Evolutionary conservation across 1,140 invertebrate species (phyloP).

Genomic region (Himalopsyche phryganea): DNA sequence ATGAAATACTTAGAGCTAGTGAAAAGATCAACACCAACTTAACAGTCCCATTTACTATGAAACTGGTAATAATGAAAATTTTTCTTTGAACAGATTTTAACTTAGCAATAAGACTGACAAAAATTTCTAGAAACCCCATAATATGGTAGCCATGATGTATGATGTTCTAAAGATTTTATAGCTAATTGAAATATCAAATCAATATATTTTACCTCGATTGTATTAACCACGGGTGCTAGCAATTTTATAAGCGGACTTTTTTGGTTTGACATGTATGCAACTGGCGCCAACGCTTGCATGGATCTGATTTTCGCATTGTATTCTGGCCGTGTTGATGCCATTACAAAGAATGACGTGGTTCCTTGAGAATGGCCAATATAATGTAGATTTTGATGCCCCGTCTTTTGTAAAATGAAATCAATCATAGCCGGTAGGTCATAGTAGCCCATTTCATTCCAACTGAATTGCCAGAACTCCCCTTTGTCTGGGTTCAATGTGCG

Average conservation of each 20-base stretch:
- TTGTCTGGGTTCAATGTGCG: constrained; percentile 43
- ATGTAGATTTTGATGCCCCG: constrained; percentile 45
- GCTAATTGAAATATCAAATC: too few species aligned
- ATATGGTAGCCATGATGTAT: too few species aligned
- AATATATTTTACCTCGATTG: constrained; percentile 52
- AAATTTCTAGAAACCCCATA: too few species aligned
- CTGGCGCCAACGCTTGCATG: constrained; percentile 61
- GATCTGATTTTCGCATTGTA: constrained; percentile 59
- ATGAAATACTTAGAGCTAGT: too few species aligned
- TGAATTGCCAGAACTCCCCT: constrained; percentile 62
- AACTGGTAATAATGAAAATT: too few species aligned
- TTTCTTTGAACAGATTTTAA: too few species aligned
- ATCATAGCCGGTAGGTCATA: constrained; percentile 64
- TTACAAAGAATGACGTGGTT: constrained; percentile 59
- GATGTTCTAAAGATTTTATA: too few species aligned
- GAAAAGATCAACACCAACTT: too few species aligned
- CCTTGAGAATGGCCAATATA: constrained; percentile 60
- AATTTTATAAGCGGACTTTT: constrained; percentile 42
- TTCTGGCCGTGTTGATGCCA: constrained; percentile 56
- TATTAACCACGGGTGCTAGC: constrained; percentile 55
- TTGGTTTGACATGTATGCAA: constrained; percentile 47
- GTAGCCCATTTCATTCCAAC: constrained; percentile 62
- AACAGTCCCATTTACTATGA: too few species aligned
- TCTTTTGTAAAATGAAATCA: constrained; percentile 52
- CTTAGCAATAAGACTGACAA: too few species aligned